Evolutionary conservation across 2,113 vertebrate species (phyloP), one percentile per base, ranked within the genome.

Genomic region (Plecturocebus donacophilus): DNA sequence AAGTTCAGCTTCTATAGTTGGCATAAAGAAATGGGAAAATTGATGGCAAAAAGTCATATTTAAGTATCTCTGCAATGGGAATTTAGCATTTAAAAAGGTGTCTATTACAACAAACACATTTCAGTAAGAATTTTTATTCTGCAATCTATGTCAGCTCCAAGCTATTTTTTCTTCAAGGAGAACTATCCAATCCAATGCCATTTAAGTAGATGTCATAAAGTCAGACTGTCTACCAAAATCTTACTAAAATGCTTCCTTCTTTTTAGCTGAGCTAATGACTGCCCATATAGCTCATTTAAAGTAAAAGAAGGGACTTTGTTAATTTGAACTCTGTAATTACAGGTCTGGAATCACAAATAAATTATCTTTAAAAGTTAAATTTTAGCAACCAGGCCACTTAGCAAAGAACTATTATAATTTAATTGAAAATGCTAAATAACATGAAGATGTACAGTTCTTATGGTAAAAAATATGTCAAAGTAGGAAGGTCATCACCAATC

Each of bases 351-450:
- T 64, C 47, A 79, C 45, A 92, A 93, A 47, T 54, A 92, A 96
- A 89, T 83, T 76, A 82, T 81, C 89, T 87, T 82, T 16, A 75
- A 80, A 91, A 81, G 77, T 32, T 81, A 90, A 47, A 54, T 91
- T 77, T 95, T 81, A 88, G 27, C 8, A 66, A 19, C 45, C 35
- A 40, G 3, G 9, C n/a, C 56, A 64, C 64, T 93, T 95, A 70
- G 66, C 21, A 96, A 95, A 97, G 56, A 89, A 79, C 49, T 73
- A 45, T 58, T 80, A 93, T 23, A 54, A 89, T 90, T 75, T 91
- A 94, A n/a, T 19, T 70, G 32, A 90, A 96, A 94, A 83, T 19
- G 9, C 40, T 79, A 79, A 93, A 73, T 9, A 64, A n/a, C 19
- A 45, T 32, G 8, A 83, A 9, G 14, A 30, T 64, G 10, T 79